These are phyloP conservation scores for Nemurella pictetii DNA, from an alignment of 2,888 invertebrate genomes.

Conservation along the genomic window DNA sequence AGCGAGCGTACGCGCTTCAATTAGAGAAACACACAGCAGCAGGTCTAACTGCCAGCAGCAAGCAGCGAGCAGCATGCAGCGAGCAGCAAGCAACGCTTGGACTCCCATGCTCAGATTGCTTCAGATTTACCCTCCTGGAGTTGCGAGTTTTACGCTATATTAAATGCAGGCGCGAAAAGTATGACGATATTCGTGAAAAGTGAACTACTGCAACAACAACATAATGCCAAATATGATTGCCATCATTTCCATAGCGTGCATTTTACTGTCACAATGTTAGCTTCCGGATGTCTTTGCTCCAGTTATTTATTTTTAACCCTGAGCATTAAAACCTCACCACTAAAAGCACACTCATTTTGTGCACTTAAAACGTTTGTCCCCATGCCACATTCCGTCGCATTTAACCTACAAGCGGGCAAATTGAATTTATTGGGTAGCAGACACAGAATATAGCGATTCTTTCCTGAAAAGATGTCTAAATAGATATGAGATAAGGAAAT, in stretches of 20 bases:
- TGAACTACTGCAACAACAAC: neutral
- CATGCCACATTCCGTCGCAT: neutral
- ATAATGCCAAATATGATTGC: neutral
- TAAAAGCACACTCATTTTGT: neutral
- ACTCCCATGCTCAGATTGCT: neutral
- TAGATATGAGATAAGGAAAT: neutral
- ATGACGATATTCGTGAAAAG: too few species aligned
- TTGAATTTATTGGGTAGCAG: neutral
- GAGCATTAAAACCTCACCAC: neutral
- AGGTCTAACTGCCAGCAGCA: neutral
- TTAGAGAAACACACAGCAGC: constrained; percentile 22
- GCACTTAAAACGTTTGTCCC: neutral
- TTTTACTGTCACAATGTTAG: neutral
- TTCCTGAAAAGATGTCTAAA: constrained; percentile 23
- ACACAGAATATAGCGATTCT: neutral
- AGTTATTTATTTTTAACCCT: neutral
- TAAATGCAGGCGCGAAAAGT: neutral
- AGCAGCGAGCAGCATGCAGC: too few species aligned
- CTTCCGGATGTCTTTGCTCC: neutral
- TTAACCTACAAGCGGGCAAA: neutral
- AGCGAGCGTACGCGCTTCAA: constrained; percentile 27
- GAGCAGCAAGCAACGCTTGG: neutral
- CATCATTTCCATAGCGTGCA: neutral
- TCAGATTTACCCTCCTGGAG: neutral
- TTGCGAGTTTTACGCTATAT: too few species aligned